Evolutionary conservation across 2,113 vertebrate genomes (phyloP).

Genomic region (Rhea americana): DNA sequence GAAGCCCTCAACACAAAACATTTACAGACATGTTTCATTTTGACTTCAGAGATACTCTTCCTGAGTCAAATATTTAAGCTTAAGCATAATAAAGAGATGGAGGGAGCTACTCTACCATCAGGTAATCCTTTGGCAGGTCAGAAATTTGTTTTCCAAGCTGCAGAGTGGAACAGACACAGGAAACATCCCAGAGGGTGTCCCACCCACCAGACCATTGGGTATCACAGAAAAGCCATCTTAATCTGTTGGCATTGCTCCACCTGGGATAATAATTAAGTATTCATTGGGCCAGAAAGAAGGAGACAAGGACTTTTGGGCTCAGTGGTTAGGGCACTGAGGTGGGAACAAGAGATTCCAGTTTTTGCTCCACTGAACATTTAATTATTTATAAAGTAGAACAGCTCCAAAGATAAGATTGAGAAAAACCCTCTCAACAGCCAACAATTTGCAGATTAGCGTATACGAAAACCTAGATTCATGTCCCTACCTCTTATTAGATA

Average conservation of each 20-base stretch:
- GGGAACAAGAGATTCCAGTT: background rate
- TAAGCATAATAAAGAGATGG: background rate
- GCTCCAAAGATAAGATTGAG: background rate
- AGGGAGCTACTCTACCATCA: background rate
- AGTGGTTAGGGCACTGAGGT: background rate
- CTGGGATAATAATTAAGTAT: slow-evolving; percentile 31
- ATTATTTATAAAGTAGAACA: slow-evolving; percentile 16
- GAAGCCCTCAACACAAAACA: background rate
- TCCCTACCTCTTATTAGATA: background rate
- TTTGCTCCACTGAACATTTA: slow-evolving; percentile 13
- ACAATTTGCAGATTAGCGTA: background rate
- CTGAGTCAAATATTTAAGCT: background rate
- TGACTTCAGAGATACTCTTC: background rate
- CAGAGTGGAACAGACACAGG: background rate
- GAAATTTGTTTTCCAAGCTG: background rate
- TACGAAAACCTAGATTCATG: background rate
- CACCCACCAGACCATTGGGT: background rate
- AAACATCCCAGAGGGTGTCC: background rate
- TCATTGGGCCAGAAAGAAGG: background rate
- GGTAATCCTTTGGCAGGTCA: background rate
- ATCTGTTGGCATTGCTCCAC: background rate
- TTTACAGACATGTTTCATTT: background rate
- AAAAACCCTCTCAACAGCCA: background rate
- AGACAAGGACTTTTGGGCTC: slow-evolving; percentile 10
- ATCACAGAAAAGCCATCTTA: background rate